These are phyloP conservation scores for Ectropis crepuscularia DNA, from an alignment of 2,888 invertebrate species.

Conservation along the genomic window DNA sequence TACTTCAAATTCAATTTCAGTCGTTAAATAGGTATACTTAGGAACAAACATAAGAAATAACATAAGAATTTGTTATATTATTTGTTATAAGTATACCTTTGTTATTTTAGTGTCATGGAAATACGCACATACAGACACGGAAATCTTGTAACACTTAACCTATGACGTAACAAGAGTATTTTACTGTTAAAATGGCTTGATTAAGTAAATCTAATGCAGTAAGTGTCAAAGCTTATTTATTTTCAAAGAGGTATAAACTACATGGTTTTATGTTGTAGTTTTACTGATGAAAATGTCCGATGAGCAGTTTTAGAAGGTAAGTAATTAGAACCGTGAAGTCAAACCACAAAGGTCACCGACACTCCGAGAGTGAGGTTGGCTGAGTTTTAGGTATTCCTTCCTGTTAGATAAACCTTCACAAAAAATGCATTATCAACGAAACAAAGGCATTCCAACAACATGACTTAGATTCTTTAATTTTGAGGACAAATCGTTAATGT, in stretches of 20 bases:
- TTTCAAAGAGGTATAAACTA: too few species aligned
- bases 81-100: too few species aligned
- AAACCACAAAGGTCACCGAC: constrained; percentile 8
- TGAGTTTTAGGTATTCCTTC: constrained; percentile 19
- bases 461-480: constrained; percentile 12
- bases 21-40: too few species aligned
- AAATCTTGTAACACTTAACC: not conserved
- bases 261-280: too few species aligned
- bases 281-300: too few species aligned
- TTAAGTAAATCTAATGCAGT: too few species aligned
- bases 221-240: too few species aligned
- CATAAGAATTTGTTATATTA: too few species aligned
- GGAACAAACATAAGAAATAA: too few species aligned
- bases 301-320: not conserved
- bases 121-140: not conserved
- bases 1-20: too few species aligned
- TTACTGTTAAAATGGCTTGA: too few species aligned
- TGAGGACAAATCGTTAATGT: constrained; percentile 1
- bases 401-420: constrained; percentile 15
- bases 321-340: not conserved
- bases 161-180: too few species aligned
- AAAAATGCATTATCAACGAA: constrained; percentile 12
- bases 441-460: constrained; percentile 10
- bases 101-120: not conserved
- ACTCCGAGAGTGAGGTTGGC: constrained; percentile 12